Conservation (phyloP, 1,140 invertebrate genomes). For the Tetranychus cinnabarinus region DNA sequence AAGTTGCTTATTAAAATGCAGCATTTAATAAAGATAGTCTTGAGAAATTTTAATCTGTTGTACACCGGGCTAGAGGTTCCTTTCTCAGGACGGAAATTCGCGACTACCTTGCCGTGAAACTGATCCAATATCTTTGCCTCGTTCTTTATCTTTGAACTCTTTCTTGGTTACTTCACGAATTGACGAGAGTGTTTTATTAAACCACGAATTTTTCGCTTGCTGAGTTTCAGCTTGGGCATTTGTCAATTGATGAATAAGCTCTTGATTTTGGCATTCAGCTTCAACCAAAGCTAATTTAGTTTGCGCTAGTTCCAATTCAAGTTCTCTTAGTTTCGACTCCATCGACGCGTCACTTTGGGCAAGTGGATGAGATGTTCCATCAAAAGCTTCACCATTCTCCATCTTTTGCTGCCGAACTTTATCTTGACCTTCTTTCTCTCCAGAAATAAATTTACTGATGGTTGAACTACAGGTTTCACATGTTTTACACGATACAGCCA, state of each 20-base stretch:
- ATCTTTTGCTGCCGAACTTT: neutral
- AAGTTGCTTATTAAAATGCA: too few species aligned
- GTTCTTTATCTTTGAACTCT: slow-evolving; percentile 8
- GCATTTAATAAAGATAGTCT: too few species aligned
- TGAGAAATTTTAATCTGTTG: too few species aligned
- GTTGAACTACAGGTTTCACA: slow-evolving; percentile 6
- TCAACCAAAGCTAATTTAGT: slow-evolving; percentile 91
- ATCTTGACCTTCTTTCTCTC: slow-evolving; percentile 4
- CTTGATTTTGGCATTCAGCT: slow-evolving; percentile 81
- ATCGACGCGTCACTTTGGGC: slow-evolving; percentile 9
- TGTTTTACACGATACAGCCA: neutral
- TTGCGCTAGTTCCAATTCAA: slow-evolving; percentile 83
- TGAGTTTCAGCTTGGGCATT: slow-evolving; percentile 55
- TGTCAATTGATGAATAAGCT: slow-evolving; percentile 44
- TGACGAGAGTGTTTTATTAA: slow-evolving; percentile 57
- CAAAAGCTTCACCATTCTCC: neutral
- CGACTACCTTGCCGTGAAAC: too few species aligned
- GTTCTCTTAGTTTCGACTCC: slow-evolving; percentile 43
- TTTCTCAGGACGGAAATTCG: too few species aligned
- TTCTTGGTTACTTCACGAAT: slow-evolving; percentile 36
- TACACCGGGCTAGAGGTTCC: too few species aligned
- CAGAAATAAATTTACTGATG: slow-evolving; percentile 8
- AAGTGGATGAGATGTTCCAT: slow-evolving; percentile 13
- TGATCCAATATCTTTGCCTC: neutral
- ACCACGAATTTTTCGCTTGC: slow-evolving; percentile 49